Evolutionary conservation across 2,888 invertebrate genomes (phyloP), one percentile per base, ranked within the genome.

Genomic region (Eumacrocentrus americanus): DNA sequence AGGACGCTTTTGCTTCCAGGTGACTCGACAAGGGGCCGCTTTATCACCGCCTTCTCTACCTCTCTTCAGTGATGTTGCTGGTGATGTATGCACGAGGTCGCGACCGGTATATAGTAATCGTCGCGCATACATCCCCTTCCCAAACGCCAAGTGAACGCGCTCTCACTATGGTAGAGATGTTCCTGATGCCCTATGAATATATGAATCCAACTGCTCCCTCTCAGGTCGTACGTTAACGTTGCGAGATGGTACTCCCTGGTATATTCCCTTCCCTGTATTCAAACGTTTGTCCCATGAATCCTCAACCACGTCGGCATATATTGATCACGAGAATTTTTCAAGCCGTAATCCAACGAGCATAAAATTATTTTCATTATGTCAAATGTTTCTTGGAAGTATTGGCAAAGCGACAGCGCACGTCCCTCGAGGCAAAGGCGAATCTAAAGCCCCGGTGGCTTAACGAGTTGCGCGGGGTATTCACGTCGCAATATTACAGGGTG

Each of bases 81-180:
- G 70, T 80, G 79, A 80, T 79, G 74, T 80, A 80, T 79, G 76
- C 77, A 73, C 71, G 69, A 72, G 77, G 78, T 78, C 75, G 71
- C 72, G 76, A 68, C 75, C 76, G 76, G 72, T 70, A 6, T n/a
- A n/a, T 29, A 66, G 75, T 73, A 77, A 78, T 78, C 77, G 76
- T 69, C 67, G 69, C 67, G 65, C 71, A 71, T 70, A 70, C 71
- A 66, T 70, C 70, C 69, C 66, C 37, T 37, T 20, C 51, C 18
- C 22, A 37, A 18, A 20, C 46, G 52, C 48, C 61, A 52, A 61
- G 54, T 61, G 48, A 61, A 51, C 58, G 59, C 12, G 42, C 54
- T 18, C 44, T 52, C 25, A 11, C 38, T 14, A 18, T 38, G 9
- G 14, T 29, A 29, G 29, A 20, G 12, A 46, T 46, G 46, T 46